phyloP scores from a whole-genome alignment of 2,797 vertebrate genomes.

The Sebastes umbrosus region DNA sequence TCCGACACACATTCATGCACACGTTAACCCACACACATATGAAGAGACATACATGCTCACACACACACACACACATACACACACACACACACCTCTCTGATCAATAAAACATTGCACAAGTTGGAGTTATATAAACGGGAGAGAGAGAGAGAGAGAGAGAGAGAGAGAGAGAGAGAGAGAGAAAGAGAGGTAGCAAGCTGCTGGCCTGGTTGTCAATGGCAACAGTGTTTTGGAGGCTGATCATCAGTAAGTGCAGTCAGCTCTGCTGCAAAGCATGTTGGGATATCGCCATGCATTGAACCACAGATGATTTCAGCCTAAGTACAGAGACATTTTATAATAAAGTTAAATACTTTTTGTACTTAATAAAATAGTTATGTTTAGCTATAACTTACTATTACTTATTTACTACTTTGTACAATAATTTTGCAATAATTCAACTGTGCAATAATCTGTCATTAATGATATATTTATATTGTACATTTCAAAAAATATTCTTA shows the following conservation, averaged over 20 bases:
- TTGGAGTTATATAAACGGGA: slow-evolving; percentile 41
- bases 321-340: background rate
- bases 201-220: slow-evolving; percentile 64
- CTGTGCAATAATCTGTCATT: too few relatives aligned
- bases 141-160: background rate
- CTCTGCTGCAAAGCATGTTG: slow-evolving; percentile 37
- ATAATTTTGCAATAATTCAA: too few relatives aligned
- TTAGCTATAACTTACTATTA: background rate
- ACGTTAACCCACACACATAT: background rate
- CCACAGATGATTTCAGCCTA: background rate
- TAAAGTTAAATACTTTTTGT: background rate
- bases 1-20: background rate
- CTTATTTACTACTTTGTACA: too few relatives aligned
- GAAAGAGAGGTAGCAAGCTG: background rate
- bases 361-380: background rate
- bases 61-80: too few relatives aligned
- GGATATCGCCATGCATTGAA: slow-evolving; percentile 8
- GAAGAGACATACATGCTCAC: background rate
- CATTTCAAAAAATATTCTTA: too few relatives aligned
- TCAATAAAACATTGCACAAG: slow-evolving; percentile 49
- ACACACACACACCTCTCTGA: background rate
- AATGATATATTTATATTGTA: too few relatives aligned
- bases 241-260: slow-evolving; percentile 23
- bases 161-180: background rate
- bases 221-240: slow-evolving; percentile 67